Evolutionary conservation across 2,888 invertebrate genomes (phyloP).

Genomic region (Tetragnatha montana): DNA sequence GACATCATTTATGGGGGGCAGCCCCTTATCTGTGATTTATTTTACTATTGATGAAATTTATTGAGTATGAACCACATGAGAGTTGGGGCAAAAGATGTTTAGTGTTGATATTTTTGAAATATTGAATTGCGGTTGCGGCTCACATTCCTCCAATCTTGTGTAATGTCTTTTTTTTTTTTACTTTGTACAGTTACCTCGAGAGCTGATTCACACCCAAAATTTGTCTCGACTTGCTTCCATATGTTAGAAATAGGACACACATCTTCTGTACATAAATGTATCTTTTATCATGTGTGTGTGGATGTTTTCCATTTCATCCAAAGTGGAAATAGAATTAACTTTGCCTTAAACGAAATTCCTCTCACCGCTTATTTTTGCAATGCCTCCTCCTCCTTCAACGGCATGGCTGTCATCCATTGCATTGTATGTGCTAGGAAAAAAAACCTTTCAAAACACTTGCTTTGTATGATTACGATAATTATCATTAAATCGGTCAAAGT

Average conservation of each 20-base stretch:
- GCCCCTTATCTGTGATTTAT: too few relatives aligned
- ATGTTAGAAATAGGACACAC: slow-evolving; percentile 20
- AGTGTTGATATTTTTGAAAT: not conserved
- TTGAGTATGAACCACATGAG: not conserved
- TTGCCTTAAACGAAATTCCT: not conserved
- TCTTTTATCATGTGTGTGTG: slow-evolving; percentile 27
- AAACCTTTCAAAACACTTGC: slow-evolving; percentile 27
- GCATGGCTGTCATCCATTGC: slow-evolving; percentile 37
- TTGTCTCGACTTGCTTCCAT: slow-evolving; percentile 13
- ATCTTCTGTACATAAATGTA: slow-evolving; percentile 35
- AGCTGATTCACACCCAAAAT: too few relatives aligned
- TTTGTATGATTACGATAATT: slow-evolving; percentile 2
- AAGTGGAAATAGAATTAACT: slow-evolving; percentile 1
- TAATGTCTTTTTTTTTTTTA: too few relatives aligned
- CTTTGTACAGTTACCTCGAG: too few relatives aligned
- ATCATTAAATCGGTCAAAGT: slow-evolving; percentile 49
- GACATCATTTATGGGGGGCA: too few relatives aligned
- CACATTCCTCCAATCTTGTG: too few relatives aligned
- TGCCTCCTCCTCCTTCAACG: slow-evolving; percentile 4
- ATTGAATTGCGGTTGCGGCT: not conserved
- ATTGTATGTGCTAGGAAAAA: slow-evolving; percentile 16
- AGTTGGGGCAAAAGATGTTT: not conserved
- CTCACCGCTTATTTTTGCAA: slow-evolving; percentile 14
- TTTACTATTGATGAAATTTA: not conserved
- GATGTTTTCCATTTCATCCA: slow-evolving; percentile 7